A percentile compares a stretch with the other conserved stretches of the same genome.
phyloP scores from a whole-genome alignment of 2,113 vertebrate genomes.

The Nestor notabilis region DNA sequence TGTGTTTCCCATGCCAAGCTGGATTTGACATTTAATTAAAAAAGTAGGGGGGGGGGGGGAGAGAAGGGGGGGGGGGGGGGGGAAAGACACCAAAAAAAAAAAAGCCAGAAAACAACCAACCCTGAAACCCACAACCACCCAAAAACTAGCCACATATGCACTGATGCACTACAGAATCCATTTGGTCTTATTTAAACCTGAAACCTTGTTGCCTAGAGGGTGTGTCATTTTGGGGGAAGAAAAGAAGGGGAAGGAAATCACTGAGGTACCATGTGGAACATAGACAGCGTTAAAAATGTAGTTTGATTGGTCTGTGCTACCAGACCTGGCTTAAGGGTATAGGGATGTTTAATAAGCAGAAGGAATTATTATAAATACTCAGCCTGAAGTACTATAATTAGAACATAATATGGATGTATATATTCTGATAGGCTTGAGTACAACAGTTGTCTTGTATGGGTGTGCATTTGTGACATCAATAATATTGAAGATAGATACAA shows the following conservation, averaged over 20 bases:
- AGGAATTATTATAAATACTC: background rate
- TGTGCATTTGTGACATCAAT: background rate
- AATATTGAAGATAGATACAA: background rate
- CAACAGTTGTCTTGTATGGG: background rate
- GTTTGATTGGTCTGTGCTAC: background rate
- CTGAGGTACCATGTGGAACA: background rate
- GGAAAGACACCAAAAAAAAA: background rate
- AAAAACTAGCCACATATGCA: accelerated
- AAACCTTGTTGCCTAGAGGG: slow-evolving; percentile 21
- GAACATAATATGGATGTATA: background rate
- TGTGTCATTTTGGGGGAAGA: background rate
- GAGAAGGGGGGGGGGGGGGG: too few relatives aligned
- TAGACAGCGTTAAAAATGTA: slow-evolving; percentile 37
- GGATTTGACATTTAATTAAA: slow-evolving; percentile 65
- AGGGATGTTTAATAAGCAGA: slow-evolving; percentile 18
- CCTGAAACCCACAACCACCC: background rate
- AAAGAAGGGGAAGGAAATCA: background rate
- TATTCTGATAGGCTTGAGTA: background rate
- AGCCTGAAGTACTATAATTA: background rate
- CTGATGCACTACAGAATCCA: background rate
- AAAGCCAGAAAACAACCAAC: background rate
- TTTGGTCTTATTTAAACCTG: slow-evolving; percentile 53
- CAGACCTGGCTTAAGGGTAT: background rate
- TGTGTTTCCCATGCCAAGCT: slow-evolving; percentile 29
- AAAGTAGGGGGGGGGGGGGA: slow-evolving; percentile 8